Percentiles rank a stretch among this genome's conserved stretches.
Conservation (phyloP, 2,113 vertebrate species). For the Laterallus jamaicensis region DNA sequence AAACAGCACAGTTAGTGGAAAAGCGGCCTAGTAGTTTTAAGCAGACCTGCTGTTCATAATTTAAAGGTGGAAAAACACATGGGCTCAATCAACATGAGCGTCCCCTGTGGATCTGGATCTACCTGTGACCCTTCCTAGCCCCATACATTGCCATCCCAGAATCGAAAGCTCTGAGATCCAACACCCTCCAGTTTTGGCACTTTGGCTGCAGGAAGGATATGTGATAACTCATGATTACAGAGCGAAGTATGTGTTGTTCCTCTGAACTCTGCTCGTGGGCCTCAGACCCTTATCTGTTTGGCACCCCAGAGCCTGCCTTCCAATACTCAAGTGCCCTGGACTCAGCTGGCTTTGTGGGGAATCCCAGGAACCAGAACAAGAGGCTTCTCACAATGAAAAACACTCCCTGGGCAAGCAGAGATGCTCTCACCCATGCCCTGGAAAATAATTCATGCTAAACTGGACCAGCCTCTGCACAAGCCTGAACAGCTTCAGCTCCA, state of each 20-base stretch:
- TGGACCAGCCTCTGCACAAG: not conserved
- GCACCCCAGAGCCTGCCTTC: not conserved
- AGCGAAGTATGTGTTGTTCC: not conserved
- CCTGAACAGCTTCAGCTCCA: not conserved
- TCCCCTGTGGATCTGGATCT: not conserved
- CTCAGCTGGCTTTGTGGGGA: not conserved
- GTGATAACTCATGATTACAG: not conserved
- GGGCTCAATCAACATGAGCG: not conserved
- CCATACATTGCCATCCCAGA: not conserved
- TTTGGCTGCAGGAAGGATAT: not conserved
- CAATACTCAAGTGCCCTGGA: not conserved
- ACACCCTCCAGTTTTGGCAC: not conserved
- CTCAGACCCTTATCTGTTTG: not conserved
- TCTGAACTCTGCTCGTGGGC: not conserved
- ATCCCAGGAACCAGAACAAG: not conserved
- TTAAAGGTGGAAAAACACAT: rapidly evolving
- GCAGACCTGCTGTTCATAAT: not conserved
- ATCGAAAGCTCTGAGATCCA: not conserved
- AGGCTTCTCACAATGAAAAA: not conserved
- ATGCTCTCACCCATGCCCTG: not conserved
- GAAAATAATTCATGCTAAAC: not conserved
- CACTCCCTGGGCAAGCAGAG: not conserved
- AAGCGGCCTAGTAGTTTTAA: not conserved
- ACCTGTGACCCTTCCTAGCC: not conserved
- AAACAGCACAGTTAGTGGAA: not conserved